Evolutionary conservation across 1,140 invertebrate genomes (phyloP).

Genomic region (Dermatophagoides farinae): DNA sequence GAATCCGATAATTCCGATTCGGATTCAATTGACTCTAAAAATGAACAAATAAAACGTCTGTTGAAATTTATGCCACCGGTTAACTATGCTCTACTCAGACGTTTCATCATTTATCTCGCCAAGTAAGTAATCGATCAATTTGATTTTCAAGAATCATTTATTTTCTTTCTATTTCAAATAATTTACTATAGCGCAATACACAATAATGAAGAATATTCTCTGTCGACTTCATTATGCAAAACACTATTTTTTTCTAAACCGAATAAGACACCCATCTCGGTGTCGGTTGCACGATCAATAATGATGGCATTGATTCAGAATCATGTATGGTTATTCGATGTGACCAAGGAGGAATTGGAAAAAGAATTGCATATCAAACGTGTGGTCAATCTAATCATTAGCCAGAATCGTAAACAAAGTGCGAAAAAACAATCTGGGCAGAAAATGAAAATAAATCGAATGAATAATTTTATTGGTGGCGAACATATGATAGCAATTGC

Average conservation of each 20-base stretch:
- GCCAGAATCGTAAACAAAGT: neutral
- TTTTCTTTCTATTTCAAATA: neutral
- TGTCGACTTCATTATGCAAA: slow-evolving; percentile 4
- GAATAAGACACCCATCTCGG: neutral
- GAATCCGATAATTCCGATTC: neutral
- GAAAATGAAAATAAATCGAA: neutral
- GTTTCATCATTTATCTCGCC: neutral
- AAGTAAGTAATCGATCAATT: neutral
- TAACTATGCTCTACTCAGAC: slow-evolving; percentile 11
- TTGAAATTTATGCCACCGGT: slow-evolving; percentile 3
- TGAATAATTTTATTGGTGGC: too few species aligned
- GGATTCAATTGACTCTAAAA: neutral
- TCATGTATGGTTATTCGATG: neutral
- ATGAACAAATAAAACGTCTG: neutral
- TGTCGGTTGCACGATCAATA: neutral
- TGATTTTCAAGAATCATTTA: neutral
- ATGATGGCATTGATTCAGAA: neutral
- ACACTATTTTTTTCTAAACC: neutral
- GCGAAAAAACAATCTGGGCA: neutral
- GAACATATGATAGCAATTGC: neutral
- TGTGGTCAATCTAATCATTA: slow-evolving; percentile 2
- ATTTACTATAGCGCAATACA: neutral
- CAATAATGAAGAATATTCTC: neutral
- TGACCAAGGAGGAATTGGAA: neutral
- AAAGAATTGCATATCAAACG: slow-evolving; percentile 6